phyloP scores from a whole-genome alignment of 2,888 invertebrate genomes.

The Bibio marci region DNA sequence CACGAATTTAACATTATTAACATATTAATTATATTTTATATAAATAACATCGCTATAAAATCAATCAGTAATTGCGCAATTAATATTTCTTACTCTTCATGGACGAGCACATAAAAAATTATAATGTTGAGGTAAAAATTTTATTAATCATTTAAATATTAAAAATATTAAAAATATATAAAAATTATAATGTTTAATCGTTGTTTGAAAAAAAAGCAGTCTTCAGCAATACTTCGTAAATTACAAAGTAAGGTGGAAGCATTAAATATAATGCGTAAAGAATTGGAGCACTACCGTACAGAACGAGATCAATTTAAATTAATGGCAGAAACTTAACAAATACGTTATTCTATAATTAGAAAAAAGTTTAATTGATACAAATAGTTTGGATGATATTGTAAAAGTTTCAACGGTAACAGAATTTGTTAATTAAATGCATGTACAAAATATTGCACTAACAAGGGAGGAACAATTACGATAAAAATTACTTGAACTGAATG shows the following conservation, averaged over 20 bases:
- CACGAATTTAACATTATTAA: no score
- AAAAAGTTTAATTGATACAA: conserved; percentile 21
- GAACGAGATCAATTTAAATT: conserved; percentile 67
- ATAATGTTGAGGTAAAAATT: conserved; percentile 25
- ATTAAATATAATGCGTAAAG: conserved; percentile 55
- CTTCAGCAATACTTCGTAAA: conserved; percentile 32
- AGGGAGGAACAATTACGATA: conserved; percentile 46
- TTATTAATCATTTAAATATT: no score
- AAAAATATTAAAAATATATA: background rate
- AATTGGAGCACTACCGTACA: conserved; percentile 58
- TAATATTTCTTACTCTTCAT: no score
- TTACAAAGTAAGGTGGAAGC: conserved; percentile 71
- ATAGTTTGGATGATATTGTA: conserved; percentile 15
- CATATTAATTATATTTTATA: no score
- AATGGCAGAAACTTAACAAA: conserved; percentile 60
- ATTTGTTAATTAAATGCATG: conserved; percentile 35
- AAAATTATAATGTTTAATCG: background rate
- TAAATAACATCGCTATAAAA: no score
- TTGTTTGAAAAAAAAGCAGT: background rate
- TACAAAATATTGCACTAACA: conserved; percentile 38
- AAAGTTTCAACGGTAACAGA: conserved; percentile 34
- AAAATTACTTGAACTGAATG: conserved; percentile 49
- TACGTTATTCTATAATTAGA: conserved; percentile 33
- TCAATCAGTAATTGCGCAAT: no score
- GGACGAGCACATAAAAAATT: conserved; percentile 31